Evolutionary conservation across 1,140 invertebrate genomes (phyloP).

Genomic region (Theocolax elegans): DNA sequence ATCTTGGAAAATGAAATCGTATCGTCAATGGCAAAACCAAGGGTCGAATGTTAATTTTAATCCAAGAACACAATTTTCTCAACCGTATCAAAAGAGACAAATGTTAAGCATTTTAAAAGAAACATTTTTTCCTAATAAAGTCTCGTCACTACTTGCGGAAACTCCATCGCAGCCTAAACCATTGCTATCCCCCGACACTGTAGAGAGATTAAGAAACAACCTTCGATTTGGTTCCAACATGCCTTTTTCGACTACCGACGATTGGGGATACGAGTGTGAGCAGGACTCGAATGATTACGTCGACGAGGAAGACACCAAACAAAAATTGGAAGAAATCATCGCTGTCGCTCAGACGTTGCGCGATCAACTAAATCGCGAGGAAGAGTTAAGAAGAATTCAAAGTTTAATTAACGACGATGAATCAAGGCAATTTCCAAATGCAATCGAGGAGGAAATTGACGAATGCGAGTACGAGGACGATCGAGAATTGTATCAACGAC

Average conservation of each 20-base stretch:
- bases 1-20: too few relatives aligned
- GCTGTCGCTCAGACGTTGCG: constrained; percentile 11
- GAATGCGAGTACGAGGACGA: neutral
- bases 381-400: neutral
- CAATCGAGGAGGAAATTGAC: too few relatives aligned
- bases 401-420: too few relatives aligned
- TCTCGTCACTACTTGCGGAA: too few relatives aligned
- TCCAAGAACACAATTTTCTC: too few relatives aligned
- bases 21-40: too few relatives aligned
- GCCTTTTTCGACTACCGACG: neutral
- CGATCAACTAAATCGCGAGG: neutral
- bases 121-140: too few relatives aligned
- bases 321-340: constrained; percentile 28
- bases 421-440: too few relatives aligned
- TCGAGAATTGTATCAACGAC: too few relatives aligned
- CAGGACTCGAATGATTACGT: neutral
- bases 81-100: neutral
- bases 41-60: too few relatives aligned
- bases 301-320: constrained; percentile 19
- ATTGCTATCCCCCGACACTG: neutral
- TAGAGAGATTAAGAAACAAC: neutral
- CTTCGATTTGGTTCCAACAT: neutral
- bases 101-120: too few relatives aligned
- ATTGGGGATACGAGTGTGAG: neutral
- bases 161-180: too few relatives aligned